Percentiles rank a stretch among this genome's conserved stretches.
These are phyloP conservation scores for Batillaria attramentaria DNA, from an alignment of 1,140 invertebrate species.

Conservation along the genomic window DNA sequence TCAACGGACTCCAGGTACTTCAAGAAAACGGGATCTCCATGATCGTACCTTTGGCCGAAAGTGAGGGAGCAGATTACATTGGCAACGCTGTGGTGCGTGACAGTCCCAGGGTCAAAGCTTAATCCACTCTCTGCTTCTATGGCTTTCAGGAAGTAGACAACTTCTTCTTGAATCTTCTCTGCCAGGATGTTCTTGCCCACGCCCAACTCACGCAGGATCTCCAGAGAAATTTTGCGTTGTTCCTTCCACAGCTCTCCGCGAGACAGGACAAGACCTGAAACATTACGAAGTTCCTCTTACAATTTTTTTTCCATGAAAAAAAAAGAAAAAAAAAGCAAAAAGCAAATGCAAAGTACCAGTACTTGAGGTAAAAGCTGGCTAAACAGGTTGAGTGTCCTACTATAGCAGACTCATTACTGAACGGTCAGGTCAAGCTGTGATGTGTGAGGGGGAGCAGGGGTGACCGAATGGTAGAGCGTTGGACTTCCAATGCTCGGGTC, in stretches of 20 bases:
- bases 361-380: too few relatives aligned
- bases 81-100: conserved; percentile 79
- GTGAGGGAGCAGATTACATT: conserved; percentile 93
- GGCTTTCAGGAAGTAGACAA: conserved; percentile 34
- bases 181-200: conserved; percentile 81
- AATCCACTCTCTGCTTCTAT: conserved; percentile 26
- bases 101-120: conserved; percentile 29
- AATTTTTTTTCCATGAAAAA: too few relatives aligned
- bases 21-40: conserved; percentile 59
- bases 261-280: conserved; percentile 39
- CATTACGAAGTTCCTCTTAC: too few relatives aligned
- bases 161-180: conserved; percentile 77
- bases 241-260: conserved; percentile 80
- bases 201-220: conserved; percentile 83
- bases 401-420: too few relatives aligned
- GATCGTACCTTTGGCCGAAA: conserved; percentile 88
- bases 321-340: too few relatives aligned
- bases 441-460: too few relatives aligned
- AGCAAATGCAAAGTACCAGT: too few relatives aligned
- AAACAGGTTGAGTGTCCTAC: too few relatives aligned
- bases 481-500: too few relatives aligned
- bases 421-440: too few relatives aligned
- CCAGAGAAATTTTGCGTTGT: conserved; percentile 81
- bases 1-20: conserved; percentile 31
- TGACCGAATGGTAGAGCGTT: too few relatives aligned